phyloP scores from a whole-genome alignment of 30 jellyfish, hydroid and myxozoan genomes.

The Cassiopea andromeda region DNA sequence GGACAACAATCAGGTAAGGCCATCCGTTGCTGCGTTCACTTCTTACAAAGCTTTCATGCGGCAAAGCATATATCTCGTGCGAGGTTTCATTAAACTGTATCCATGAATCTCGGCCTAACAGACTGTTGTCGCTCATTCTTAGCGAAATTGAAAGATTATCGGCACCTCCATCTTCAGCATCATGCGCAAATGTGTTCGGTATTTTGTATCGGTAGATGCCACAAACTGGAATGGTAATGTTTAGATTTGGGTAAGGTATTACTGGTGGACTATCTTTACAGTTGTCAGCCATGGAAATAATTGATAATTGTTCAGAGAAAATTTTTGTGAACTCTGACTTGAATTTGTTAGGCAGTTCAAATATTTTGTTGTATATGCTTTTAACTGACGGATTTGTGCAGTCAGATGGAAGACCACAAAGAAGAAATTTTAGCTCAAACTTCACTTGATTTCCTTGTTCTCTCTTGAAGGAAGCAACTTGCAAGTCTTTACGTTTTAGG shows the following conservation, averaged over 20 bases:
- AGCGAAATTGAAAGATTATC: constrained; percentile 64
- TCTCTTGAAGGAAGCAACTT: constrained; percentile 39
- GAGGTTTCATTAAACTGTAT: constrained; percentile 64
- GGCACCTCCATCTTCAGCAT: constrained; percentile 73
- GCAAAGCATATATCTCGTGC: constrained; percentile 73
- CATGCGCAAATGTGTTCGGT: constrained; percentile 73
- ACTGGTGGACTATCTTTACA: constrained; percentile 89
- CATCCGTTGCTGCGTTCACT: constrained; percentile 56
- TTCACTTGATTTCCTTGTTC: constrained; percentile 14
- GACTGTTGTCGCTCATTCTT: constrained; percentile 23
- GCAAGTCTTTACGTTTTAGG: constrained; percentile 46
- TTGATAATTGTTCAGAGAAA: constrained; percentile 20
- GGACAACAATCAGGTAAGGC: constrained; percentile 36
- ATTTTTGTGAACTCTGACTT: constrained; percentile 52
- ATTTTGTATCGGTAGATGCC: constrained; percentile 67
- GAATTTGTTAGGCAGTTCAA: constrained; percentile 40
- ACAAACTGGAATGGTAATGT: constrained; percentile 66
- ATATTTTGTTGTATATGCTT: constrained; percentile 40
- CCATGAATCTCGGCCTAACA: constrained; percentile 77
- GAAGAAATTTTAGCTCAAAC: constrained; percentile 1
- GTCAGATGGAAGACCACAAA: constrained; percentile 67
- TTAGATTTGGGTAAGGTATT: constrained; percentile 47
- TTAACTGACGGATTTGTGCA: constrained; percentile 35
- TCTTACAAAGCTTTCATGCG: constrained; percentile 61
- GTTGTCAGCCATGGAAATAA: constrained; percentile 73